Evolutionary conservation across 64 coral and sea anemone species (phyloP).

Genomic region (Stichodactyla helianthus): DNA sequence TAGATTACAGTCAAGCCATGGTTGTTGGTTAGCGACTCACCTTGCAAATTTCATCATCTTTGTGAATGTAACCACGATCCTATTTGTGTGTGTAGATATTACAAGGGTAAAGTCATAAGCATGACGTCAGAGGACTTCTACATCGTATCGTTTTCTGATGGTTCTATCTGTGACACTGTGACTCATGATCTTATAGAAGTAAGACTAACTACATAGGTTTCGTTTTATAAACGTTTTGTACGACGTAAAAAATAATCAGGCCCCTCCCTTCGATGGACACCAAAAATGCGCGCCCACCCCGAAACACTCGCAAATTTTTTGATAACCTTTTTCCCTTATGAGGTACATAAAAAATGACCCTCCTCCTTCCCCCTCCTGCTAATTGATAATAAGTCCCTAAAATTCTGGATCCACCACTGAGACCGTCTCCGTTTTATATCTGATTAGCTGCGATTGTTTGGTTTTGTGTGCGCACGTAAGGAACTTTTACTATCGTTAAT

Average conservation of each 20-base stretch:
- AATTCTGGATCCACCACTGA: not conserved
- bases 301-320: too few species aligned
- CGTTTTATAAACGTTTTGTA: too few species aligned
- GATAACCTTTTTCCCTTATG: too few species aligned
- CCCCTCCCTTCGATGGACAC: too few species aligned
- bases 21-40: too few species aligned
- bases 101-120: conserved; percentile 63
- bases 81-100: conserved; percentile 54
- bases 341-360: too few species aligned
- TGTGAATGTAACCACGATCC: not conserved
- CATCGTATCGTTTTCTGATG: conserved; percentile 73
- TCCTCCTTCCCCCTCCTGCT: not conserved
- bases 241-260: too few species aligned
- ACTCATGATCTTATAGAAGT: conserved; percentile 63
- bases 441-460: not conserved
- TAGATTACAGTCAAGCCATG: too few species aligned
- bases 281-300: too few species aligned
- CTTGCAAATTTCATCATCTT: too few species aligned
- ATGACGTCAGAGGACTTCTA: conserved; percentile 86
- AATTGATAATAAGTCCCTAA: not conserved
- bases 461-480: not conserved
- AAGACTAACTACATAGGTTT: not conserved
- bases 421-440: not conserved
- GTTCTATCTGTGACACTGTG: conserved; percentile 72
- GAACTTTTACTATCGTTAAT: not conserved